Conservation (phyloP, 2,113 vertebrate species). For the Phasianus colchicus region DNA sequence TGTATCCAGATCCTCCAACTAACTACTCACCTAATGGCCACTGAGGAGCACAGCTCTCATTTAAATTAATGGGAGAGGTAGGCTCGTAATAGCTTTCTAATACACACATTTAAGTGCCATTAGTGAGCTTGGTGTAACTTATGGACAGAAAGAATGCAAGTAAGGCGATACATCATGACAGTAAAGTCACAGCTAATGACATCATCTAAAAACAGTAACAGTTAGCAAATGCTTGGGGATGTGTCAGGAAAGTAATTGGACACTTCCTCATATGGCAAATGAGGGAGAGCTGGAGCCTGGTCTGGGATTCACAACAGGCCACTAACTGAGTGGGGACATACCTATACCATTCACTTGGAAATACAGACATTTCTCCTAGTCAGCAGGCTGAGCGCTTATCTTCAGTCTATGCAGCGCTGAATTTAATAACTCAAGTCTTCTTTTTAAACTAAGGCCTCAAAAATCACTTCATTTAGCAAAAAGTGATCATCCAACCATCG, state of each 20-base stretch:
- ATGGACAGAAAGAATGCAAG: not conserved
- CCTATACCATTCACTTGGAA: not conserved
- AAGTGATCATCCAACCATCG: not conserved
- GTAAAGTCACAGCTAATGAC: not conserved
- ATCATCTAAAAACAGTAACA: not conserved
- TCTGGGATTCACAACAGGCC: not conserved
- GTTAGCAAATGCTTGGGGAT: conserved; percentile 2
- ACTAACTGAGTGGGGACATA: not conserved
- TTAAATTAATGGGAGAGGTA: not conserved
- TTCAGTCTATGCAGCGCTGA: not conserved
- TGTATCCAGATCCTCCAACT: not conserved
- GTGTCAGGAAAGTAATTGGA: not conserved
- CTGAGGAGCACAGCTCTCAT: not conserved
- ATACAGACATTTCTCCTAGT: not conserved
- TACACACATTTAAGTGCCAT: not conserved
- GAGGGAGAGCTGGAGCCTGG: not conserved
- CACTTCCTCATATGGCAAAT: not conserved
- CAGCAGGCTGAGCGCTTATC: not conserved
- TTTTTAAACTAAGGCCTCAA: not conserved
- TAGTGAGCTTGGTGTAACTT: not conserved
- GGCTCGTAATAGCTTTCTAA: not conserved
- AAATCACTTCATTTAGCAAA: conserved; percentile 27
- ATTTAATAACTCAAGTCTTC: not conserved
- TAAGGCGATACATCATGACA: fast-evolving
- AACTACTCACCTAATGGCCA: not conserved